Evolutionary conservation across 2,888 invertebrate genomes (phyloP), one percentile per base, ranked within the genome.

Genomic region (Stratiomys singularior): DNA sequence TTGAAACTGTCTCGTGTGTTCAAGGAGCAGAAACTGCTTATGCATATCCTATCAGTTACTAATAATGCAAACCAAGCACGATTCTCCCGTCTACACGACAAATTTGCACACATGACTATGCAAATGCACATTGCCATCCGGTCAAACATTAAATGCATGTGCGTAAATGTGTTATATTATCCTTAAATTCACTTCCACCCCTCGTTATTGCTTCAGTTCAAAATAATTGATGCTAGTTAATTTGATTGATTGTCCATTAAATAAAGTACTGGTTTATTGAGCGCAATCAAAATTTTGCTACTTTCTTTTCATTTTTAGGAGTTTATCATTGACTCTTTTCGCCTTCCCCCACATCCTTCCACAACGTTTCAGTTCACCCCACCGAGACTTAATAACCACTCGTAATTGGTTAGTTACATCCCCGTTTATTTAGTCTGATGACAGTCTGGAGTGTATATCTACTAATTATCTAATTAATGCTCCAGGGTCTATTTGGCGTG

Each of bases 1-100:
- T 47, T 15, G 3, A 47, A 69, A 23, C n/a, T 23, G 27, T 74
- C 60, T 52, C 9, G 21, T 13, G 52, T 44, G 74, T 21, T 60
- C 44, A 58, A 25, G 21, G 7, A 60, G 37, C 60, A 37, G 58
- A 74, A 74, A 74, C 74, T 74, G 74, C 74, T 25, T 74, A 58
- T 58, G 74, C 74, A 74, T 60, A 60, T 74, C 74, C 74, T 74
- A 60, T 74, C 74, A 74, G 74, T 74, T 74, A 23, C 74, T 74
- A 60, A 74, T 74, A 74, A 60, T 74, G 74, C 74, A 74, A 74
- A 21, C 74, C 60, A 74, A 58, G 74, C 74, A 74, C 74, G 74
- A 60, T 74, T 74, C 74, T 74, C 58, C 74, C 11, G 74, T 60
- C 74, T 58, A 4, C 25, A 23, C 60, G 27, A 74, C 74, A 74